These are phyloP conservation scores for Meloidogyne exigua DNA, from an alignment of 1,140 invertebrate species.

Conservation along the genomic window DNA sequence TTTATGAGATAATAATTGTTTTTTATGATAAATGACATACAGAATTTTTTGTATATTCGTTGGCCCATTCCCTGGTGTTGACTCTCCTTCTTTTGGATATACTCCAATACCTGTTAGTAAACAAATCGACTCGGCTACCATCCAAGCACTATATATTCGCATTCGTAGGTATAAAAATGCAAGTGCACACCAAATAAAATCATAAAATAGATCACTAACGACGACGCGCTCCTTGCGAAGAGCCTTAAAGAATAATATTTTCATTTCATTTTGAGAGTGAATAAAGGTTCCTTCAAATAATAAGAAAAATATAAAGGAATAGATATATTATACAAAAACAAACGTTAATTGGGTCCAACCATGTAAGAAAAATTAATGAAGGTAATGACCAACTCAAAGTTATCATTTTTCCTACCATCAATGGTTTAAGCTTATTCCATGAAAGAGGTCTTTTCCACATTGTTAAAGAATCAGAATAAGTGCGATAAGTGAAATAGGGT, in stretches of 20 bases:
- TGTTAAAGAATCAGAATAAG: slow-evolving; percentile 42
- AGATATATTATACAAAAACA: slow-evolving; percentile 29
- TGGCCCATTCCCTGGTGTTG: slow-evolving; percentile 79
- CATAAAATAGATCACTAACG: slow-evolving; percentile 66
- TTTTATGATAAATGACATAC: neutral
- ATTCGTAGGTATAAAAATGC: slow-evolving; percentile 83
- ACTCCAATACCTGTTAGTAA: slow-evolving; percentile 83
- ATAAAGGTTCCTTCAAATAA: too few relatives aligned
- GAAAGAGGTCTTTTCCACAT: neutral
- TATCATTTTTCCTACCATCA: slow-evolving; percentile 37
- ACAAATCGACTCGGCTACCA: slow-evolving; percentile 84
- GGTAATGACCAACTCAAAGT: slow-evolving; percentile 55
- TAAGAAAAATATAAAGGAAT: slow-evolving; percentile 20
- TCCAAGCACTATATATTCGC: slow-evolving; percentile 83
- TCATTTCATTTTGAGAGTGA: too few relatives aligned
- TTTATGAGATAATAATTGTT: too few relatives aligned
- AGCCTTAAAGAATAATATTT: neutral
- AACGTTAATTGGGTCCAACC: slow-evolving; percentile 56
- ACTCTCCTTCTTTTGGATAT: slow-evolving; percentile 75
- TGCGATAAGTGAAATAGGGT: slow-evolving; percentile 60
- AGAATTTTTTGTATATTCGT: slow-evolving; percentile 63
- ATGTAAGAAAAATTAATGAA: slow-evolving; percentile 49
- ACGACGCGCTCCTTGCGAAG: slow-evolving; percentile 32
- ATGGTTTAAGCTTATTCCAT: slow-evolving; percentile 28
- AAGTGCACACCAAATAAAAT: slow-evolving; percentile 79